These are phyloP conservation scores for Netelia virgata DNA, from an alignment of 2,888 invertebrate species.

Conservation along the genomic window DNA sequence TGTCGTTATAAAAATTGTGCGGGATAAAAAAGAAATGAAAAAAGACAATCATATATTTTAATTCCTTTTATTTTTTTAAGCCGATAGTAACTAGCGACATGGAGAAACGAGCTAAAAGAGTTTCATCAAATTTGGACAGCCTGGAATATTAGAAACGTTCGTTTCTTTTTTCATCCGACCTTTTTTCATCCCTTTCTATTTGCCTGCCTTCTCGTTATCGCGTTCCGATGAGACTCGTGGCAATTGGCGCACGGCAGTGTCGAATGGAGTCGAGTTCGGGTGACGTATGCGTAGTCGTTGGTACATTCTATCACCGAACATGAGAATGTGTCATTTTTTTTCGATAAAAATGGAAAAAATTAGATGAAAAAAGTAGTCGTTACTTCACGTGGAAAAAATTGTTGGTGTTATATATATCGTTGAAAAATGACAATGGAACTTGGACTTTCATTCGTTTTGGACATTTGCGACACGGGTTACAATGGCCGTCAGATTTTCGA, in stretches of 20 bases:
- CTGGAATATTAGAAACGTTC: not conserved
- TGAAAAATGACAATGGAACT: slow-evolving; percentile 22
- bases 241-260: not conserved
- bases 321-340: not conserved
- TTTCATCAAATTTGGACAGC: not conserved
- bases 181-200: not conserved
- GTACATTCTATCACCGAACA: not conserved
- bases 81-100: not conserved
- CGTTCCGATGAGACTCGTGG: slow-evolving; percentile 10
- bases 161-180: not conserved
- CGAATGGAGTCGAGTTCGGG: not conserved
- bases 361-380: slow-evolving; percentile 8
- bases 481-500: slow-evolving; percentile 33
- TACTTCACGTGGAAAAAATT: slow-evolving; percentile 23
- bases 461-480: not conserved
- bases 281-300: not conserved
- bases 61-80: not conserved
- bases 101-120: not conserved
- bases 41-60: not conserved
- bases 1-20: too few relatives aligned
- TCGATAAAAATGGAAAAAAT: not conserved
- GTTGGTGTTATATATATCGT: not conserved
- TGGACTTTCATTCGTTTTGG: slow-evolving; percentile 14
- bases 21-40: not conserved
- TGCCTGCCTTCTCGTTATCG: slow-evolving; percentile 6